Conservation (phyloP, 1,140 invertebrate genomes). For the Anoplolepis gracilipes region DNA sequence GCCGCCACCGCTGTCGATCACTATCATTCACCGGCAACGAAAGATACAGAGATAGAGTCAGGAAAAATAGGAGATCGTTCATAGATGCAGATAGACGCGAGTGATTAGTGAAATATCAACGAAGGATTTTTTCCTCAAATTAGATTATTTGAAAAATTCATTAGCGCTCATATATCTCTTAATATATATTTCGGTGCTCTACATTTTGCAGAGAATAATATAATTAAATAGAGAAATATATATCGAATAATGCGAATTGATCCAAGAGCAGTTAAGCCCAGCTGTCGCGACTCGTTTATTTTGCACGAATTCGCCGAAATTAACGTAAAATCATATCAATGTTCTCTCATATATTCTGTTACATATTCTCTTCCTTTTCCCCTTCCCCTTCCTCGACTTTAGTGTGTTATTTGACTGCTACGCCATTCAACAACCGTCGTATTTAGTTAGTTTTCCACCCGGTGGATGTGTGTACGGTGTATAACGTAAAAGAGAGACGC, state of each 20-base stretch:
- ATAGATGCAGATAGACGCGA: neutral
- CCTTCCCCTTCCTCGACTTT: no score
- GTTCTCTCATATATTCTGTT: no score
- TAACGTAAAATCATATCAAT: no score
- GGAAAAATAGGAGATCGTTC: neutral
- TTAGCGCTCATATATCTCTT: no score
- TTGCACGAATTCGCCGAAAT: neutral
- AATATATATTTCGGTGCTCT: no score
- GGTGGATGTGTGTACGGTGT: no score
- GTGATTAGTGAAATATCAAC: neutral
- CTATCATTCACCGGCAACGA: constrained; percentile 11
- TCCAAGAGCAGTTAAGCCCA: neutral
- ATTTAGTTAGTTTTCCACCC: no score
- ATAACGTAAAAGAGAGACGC: no score
- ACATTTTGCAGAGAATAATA: neutral
- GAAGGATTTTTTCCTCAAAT: neutral
- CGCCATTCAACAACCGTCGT: no score
- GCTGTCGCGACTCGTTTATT: neutral
- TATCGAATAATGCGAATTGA: neutral
- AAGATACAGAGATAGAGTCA: neutral
- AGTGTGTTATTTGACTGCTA: no score
- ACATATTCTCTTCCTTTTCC: no score
- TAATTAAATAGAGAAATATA: neutral
- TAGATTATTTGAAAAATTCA: neutral
- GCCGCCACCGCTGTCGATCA: neutral